These are phyloP conservation scores for Aspidiotus destructor DNA, from an alignment of 2,888 invertebrate genomes.

Conservation along the genomic window DNA sequence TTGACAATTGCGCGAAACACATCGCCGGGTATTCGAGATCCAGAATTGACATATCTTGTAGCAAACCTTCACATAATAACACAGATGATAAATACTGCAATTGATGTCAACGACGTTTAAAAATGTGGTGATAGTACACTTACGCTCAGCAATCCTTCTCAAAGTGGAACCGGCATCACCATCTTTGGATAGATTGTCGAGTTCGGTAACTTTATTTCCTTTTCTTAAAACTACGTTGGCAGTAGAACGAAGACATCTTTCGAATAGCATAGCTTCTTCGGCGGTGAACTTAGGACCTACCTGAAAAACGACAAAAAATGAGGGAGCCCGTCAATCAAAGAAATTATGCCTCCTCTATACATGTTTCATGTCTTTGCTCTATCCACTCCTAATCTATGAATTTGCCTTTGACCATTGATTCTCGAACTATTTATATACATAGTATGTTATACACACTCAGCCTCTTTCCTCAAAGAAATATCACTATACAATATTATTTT, in stretches of 20 bases:
- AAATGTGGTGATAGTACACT: not conserved
- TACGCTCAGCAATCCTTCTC: conserved; percentile 36
- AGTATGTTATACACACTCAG: too few relatives aligned
- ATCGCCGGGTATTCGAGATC: conserved; percentile 31
- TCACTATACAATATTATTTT: too few relatives aligned
- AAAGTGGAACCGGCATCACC: conserved; percentile 56
- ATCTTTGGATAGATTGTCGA: conserved; percentile 54
- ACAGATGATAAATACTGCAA: not conserved
- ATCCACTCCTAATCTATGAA: too few relatives aligned
- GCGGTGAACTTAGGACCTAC: conserved; percentile 21
- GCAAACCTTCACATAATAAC: conserved; percentile 14
- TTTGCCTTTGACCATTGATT: too few relatives aligned
- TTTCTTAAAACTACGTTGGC: conserved; percentile 51
- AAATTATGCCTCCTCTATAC: too few relatives aligned
- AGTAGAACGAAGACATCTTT: conserved; percentile 44
- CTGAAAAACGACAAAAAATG: not conserved
- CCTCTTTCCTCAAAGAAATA: too few relatives aligned
- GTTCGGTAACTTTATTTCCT: conserved; percentile 51
- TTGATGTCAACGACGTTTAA: too few relatives aligned
- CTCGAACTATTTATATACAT: too few relatives aligned
- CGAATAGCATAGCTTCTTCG: conserved; percentile 36
- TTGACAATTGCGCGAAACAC: conserved; percentile 34
- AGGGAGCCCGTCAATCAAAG: too few relatives aligned
- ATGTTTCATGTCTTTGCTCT: too few relatives aligned
- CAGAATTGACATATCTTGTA: conserved; percentile 20